Evolutionary conservation across 2,113 vertebrate species (phyloP).

Genomic region (Psittacus erithacus): DNA sequence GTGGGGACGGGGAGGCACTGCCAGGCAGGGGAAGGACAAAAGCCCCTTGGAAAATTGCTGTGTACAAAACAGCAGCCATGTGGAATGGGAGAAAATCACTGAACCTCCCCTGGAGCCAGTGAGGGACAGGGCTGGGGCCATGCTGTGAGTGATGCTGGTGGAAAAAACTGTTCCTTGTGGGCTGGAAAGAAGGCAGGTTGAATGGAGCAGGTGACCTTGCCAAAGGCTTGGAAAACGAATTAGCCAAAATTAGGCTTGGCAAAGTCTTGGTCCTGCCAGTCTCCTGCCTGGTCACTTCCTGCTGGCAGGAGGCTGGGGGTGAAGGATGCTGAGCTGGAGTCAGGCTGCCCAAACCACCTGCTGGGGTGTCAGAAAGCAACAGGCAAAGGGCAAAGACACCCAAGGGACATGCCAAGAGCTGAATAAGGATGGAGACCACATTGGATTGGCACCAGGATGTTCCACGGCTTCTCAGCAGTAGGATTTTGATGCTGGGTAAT

Average conservation of each 20-base stretch:
- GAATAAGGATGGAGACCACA: fast-evolving
- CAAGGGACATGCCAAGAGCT: fast-evolving
- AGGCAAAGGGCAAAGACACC: background rate
- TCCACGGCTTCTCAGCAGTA: fast-evolving
- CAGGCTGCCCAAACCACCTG: background rate
- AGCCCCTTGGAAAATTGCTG: fast-evolving
- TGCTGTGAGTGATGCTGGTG: fast-evolving
- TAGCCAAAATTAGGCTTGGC: fast-evolving
- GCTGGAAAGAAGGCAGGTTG: background rate
- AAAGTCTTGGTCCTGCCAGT: background rate
- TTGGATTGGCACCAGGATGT: fast-evolving
- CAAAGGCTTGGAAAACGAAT: background rate
- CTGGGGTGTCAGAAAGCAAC: background rate
- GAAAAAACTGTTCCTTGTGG: background rate
- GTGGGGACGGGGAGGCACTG: fast-evolving
- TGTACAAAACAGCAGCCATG: no score
- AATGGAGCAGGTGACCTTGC: background rate
- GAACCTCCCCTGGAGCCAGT: fast-evolving
- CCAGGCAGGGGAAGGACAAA: background rate
- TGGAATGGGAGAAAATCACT: background rate
- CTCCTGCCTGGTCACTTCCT: fast-evolving
- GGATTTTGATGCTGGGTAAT: background rate
- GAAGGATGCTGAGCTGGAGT: background rate
- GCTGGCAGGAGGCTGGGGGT: fast-evolving
- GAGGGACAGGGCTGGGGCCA: fast-evolving